phyloP scores from a whole-genome alignment of 2,113 vertebrate genomes.

The Menidia beryllina region DNA sequence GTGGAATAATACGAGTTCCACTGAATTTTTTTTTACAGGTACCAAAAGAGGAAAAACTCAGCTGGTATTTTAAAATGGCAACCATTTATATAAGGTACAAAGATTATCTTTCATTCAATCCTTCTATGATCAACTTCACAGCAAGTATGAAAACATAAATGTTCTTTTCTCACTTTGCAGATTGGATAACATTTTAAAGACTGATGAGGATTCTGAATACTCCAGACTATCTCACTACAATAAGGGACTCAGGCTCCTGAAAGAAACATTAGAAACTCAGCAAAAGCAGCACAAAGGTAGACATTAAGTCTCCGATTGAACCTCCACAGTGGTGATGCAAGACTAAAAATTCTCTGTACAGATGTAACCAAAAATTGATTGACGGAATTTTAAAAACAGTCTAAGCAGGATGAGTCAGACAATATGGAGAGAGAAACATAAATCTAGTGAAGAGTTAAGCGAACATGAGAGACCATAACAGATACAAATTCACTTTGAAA shows the following conservation, averaged over 20 bases:
- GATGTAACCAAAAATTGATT: no score
- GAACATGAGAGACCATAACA: no score
- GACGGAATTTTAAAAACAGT: no score
- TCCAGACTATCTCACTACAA: slow-evolving; percentile 83
- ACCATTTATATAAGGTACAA: slow-evolving; percentile 87
- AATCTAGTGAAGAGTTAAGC: no score
- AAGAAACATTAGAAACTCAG: slow-evolving; percentile 82
- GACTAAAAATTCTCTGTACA: no score
- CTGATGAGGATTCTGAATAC: slow-evolving; percentile 79
- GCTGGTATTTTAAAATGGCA: slow-evolving; percentile 93
- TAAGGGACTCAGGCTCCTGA: slow-evolving; percentile 84
- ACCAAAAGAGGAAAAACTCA: slow-evolving; percentile 85
- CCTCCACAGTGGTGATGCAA: no score
- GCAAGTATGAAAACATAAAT: background rate
- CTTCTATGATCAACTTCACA: no score
- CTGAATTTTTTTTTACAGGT: slow-evolving; percentile 80
- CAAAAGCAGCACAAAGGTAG: slow-evolving; percentile 82
- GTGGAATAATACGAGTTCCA: background rate
- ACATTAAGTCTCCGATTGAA: background rate
- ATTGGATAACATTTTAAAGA: slow-evolving; percentile 83
- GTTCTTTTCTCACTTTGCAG: slow-evolving; percentile 65
- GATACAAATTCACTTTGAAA: no score
- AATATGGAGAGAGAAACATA: background rate
- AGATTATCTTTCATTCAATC: background rate
- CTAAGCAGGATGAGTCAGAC: background rate